Base-by-base conservation (phyloP, 2,888 invertebrate genomes). In the Galeruca laticollis region DNA sequence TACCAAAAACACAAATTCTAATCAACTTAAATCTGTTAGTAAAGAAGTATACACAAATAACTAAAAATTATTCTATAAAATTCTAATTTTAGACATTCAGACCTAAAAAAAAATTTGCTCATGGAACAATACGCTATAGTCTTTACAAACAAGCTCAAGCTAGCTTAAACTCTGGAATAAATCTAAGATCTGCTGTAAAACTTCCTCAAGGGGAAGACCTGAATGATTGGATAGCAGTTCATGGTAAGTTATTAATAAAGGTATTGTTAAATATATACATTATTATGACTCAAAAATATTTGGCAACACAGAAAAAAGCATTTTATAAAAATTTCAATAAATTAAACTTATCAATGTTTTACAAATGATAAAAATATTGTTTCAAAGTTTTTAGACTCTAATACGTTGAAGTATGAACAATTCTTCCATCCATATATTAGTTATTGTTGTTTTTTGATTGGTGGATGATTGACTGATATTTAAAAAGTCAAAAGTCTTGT, bases 151-250 rank as follows among this genome's bases (percentile, higher is more conserved):
- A 95, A 80, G 96, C 96, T 0, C 94, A 95, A 84, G 96, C 96
- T 13, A 96, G 95, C 63, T 86, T 97, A 18, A 94, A 94, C 85
- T 94, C 96, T 2, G 96, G 96, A 3, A 92, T 96, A 69, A 96
- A 97, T 87, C 88, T 97, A 70, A 88, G 93, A 71, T 86, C 88
- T 60, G 95, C 93, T 1, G 97, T 97, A 0, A 91, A 91, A 81
- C 85, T 97, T 71, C 96, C 96, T 1, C 89, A 90, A 33, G 92
- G 92, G 5, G 96, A 97, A 86, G 93, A 94, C 83, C 85, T 93
- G 62, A 94, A 95, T 80, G 97, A 97, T 84, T 97, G 97, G 97
- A 89, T 96, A 47, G 96, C 96, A 18, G 96, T 97, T 4, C 96
- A 97, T 86, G 96, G 94, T 94, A 87, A 77, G 77, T 67, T 15